Evolutionary conservation across 2,888 invertebrate species (phyloP), one percentile per base, ranked within the genome.

Genomic region (Siphonodentalium dalli): DNA sequence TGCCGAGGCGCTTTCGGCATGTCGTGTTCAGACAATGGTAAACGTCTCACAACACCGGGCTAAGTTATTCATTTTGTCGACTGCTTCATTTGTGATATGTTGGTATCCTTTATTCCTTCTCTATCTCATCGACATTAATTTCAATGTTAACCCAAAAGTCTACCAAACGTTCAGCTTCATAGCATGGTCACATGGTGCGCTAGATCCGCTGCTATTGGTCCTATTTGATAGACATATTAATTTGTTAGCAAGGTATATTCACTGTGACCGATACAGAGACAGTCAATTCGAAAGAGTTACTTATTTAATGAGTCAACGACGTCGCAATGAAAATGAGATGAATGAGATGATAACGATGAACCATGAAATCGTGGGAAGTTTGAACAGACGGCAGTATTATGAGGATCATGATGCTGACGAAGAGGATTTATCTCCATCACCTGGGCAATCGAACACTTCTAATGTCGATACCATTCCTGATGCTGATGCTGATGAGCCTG

Each of bases 91-190:
- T 61, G 68, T 76, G 13, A 31, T 78, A 7, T 78, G 78, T 58
- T 81, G 81, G 81, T 81, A 79, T 54, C 81, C 81, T 2, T 67
- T 79, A 18, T 81, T 79, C 54, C 61, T 78, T 15, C 67, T 81
- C 27, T 76, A 78, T 11, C 45, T 81, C 18, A 68, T 77, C 26
- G 81, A 81, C 59, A 72, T 75, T 23, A 64, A 70, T 50, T 80
- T 77, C 61, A 63, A 61, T 26, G 75, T 75, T 28, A 76, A 78
- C 13, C 71, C 75, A 24, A 77, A 75, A 65, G 70, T 80, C 11
- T 81, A 81, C 67, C 78, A 78, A 59, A 68, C 77, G 21, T 71
- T 81, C 52, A 77, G 79, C 29, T 78, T 80, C 58, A 73, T 81
- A 33, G 80, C 79, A 13, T 81, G 80, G 80, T 75, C 79, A 8